Percentiles rank a stretch among this genome's conserved stretches.
These are phyloP conservation scores for Colinus virginianus DNA, from an alignment of 2,113 vertebrate genomes.

Conservation along the genomic window DNA sequence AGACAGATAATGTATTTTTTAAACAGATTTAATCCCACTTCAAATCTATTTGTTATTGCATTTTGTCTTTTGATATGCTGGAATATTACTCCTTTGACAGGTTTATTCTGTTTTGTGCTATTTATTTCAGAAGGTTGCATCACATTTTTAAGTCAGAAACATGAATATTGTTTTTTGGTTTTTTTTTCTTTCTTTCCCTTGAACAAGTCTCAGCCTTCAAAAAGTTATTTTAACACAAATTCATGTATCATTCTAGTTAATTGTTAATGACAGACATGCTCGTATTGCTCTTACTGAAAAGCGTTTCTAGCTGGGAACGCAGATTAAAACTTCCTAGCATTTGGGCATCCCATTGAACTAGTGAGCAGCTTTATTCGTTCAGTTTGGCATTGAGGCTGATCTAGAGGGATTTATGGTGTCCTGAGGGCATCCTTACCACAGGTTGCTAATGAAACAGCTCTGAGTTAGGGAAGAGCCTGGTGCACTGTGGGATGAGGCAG, in stretches of 20 bases:
- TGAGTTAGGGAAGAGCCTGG: neutral
- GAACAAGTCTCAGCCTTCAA: slow-evolving; percentile 22
- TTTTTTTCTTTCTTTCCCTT: neutral
- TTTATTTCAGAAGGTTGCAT: slow-evolving; percentile 62
- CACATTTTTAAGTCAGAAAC: slow-evolving; percentile 25
- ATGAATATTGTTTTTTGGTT: neutral
- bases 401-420: neutral
- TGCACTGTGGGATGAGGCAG: neutral
- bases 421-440: neutral
- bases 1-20: slow-evolving; percentile 59
- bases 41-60: slow-evolving; percentile 62
- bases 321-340: neutral
- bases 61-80: slow-evolving; percentile 59
- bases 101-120: slow-evolving; percentile 65
- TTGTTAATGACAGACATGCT: neutral
- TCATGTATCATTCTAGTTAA: neutral
- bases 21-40: slow-evolving; percentile 64
- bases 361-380: neutral
- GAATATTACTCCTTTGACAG: slow-evolving; percentile 71
- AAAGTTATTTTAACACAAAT: slow-evolving; percentile 23
- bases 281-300: neutral
- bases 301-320: neutral
- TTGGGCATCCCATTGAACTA: neutral
- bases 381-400: neutral
- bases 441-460: neutral